A percentile compares a stretch with the other conserved stretches of the same genome.
phyloP scores from a whole-genome alignment of 2,113 vertebrate species.

The Tursiops truncatus region DNA sequence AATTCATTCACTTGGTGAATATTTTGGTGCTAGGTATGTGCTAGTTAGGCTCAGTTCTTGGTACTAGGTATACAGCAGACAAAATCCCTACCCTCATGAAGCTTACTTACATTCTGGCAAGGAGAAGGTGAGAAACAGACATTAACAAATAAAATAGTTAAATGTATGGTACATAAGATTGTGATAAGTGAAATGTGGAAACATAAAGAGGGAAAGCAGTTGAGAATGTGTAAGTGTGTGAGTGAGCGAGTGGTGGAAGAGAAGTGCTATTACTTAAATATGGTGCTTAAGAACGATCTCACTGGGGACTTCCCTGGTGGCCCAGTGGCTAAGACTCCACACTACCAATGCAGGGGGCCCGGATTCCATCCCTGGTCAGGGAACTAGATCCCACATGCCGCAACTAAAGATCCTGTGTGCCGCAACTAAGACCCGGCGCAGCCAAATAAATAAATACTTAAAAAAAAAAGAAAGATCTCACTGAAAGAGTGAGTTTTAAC shows the following conservation, averaged over 20 bases:
- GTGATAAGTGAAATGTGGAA: not conserved
- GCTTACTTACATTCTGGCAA: slow-evolving; percentile 5
- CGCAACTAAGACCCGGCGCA: no score
- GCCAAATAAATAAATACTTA: no score
- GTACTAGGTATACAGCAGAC: not conserved
- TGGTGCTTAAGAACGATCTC: not conserved
- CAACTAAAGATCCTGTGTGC: no score
- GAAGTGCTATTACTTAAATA: not conserved
- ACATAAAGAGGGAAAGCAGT: not conserved
- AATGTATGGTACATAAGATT: not conserved
- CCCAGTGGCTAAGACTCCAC: no score
- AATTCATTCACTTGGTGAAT: not conserved
- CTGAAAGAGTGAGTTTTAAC: not conserved
- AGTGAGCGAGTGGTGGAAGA: not conserved
- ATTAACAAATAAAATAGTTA: not conserved
- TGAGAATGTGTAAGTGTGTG: not conserved
- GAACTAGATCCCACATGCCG: no score
- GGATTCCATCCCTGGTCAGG: no score
- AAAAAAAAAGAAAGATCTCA: not conserved
- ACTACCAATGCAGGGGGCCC: no score
- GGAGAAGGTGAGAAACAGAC: not conserved
- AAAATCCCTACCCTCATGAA: not conserved
- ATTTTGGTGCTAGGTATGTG: not conserved
- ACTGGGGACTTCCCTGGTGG: no score
- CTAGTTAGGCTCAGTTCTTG: not conserved